Percentiles rank a stretch among this genome's conserved stretches.
Evolutionary conservation across 2,113 vertebrate species (phyloP).

Genomic region (Amphilophus citrinellus): DNA sequence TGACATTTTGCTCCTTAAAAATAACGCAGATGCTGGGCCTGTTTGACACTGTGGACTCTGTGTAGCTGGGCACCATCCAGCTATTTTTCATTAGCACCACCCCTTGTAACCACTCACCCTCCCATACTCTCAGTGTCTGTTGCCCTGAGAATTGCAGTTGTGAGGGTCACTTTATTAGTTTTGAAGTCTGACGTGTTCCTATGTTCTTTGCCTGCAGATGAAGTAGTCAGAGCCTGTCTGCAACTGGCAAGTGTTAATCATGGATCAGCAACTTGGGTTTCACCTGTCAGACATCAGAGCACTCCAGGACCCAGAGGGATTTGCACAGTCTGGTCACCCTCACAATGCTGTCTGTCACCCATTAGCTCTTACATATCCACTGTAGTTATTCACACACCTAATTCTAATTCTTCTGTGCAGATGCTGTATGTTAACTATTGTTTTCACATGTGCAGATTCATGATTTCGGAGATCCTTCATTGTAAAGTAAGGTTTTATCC

Average conservation of each 20-base stretch:
- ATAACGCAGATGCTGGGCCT: conserved; percentile 79
- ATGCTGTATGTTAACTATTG: neutral
- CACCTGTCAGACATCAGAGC: conserved; percentile 56
- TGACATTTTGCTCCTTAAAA: conserved; percentile 81
- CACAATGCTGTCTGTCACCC: conserved; percentile 50
- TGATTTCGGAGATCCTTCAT: conserved; percentile 1
- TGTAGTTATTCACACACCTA: conserved; percentile 7
- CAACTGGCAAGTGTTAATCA: conserved; percentile 65
- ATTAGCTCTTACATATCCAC: conserved; percentile 29
- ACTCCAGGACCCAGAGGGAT: conserved; percentile 46
- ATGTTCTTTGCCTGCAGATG: conserved; percentile 52
- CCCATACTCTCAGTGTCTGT: conserved; percentile 14
- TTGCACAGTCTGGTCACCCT: conserved; percentile 62
- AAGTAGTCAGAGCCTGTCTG: conserved; percentile 69
- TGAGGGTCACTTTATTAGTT: conserved; percentile 73
- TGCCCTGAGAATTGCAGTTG: conserved; percentile 51
- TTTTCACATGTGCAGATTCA: neutral
- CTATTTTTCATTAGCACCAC: conserved; percentile 74
- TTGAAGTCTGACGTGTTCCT: conserved; percentile 60
- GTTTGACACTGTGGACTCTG: conserved; percentile 38
- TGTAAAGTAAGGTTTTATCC: neutral
- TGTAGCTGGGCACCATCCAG: conserved; percentile 44
- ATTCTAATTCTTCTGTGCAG: neutral
- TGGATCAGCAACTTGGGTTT: conserved; percentile 66
- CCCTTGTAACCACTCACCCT: conserved; percentile 7